Conservation (phyloP, 2,797 vertebrate genomes). For the Pyrocephalus nanus region DNA sequence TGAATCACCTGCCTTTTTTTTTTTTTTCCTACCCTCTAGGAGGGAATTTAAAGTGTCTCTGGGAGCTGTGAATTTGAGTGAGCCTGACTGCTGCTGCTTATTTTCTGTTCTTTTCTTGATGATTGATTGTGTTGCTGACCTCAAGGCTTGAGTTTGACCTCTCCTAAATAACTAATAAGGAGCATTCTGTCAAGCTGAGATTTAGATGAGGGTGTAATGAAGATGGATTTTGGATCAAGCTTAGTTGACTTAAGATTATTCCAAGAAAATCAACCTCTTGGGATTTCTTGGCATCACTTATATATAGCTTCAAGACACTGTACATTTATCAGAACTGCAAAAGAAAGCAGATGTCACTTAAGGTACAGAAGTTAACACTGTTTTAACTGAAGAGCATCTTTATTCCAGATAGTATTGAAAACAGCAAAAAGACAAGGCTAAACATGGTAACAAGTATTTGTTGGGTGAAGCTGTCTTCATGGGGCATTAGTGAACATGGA, state of each 20-base stretch:
- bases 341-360: slow-evolving; percentile 21
- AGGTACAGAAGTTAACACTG: neutral
- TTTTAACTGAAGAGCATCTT: slow-evolving; percentile 25
- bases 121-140: slow-evolving; percentile 58
- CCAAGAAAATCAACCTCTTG: slow-evolving; percentile 52
- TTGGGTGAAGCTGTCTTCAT: neutral
- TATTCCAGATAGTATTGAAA: slow-evolving; percentile 32
- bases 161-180: slow-evolving; percentile 54
- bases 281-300: slow-evolving; percentile 44
- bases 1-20: neutral
- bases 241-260: slow-evolving; percentile 53
- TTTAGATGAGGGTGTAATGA: slow-evolving; percentile 48
- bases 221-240: slow-evolving; percentile 60
- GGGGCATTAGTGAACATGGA: neutral
- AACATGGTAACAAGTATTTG: neutral
- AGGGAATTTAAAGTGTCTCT: neutral
- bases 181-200: slow-evolving; percentile 54
- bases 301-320: slow-evolving; percentile 33
- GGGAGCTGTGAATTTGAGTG: slow-evolving; percentile 1
- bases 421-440: slow-evolving; percentile 17
- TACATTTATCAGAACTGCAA: slow-evolving; percentile 31
- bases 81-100: neutral
- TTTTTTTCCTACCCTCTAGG: neutral
- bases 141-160: slow-evolving; percentile 38
- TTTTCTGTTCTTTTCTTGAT: slow-evolving; percentile 10